Percentiles rank a stretch among this genome's conserved stretches.
These are phyloP conservation scores for Platysteira castanea DNA, from an alignment of 2,113 vertebrate genomes.

Conservation along the genomic window DNA sequence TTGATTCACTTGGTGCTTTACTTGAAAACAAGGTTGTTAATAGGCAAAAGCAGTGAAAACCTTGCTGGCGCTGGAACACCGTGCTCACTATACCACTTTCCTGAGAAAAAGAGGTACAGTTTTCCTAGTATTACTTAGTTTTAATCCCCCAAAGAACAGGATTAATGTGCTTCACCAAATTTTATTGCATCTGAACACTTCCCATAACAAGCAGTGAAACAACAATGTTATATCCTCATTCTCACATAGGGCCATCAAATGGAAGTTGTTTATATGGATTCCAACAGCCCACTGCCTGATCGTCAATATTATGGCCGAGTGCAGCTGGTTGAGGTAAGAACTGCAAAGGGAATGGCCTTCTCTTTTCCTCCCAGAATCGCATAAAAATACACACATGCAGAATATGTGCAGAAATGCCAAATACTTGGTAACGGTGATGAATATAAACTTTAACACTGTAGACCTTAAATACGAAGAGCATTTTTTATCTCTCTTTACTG, in stretches of 20 bases:
- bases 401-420: neutral
- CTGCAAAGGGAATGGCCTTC: neutral
- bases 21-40: neutral
- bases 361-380: neutral
- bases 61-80: neutral
- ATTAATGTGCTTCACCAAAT: neutral
- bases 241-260: slow-evolving; percentile 77
- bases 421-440: neutral
- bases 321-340: slow-evolving; percentile 87
- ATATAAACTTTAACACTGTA: neutral
- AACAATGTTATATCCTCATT: neutral
- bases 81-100: neutral
- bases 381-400: neutral
- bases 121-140: neutral
- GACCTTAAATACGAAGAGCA: neutral
- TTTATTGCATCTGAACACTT: neutral
- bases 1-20: neutral
- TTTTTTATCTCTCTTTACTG: neutral
- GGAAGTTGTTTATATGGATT: slow-evolving; percentile 77
- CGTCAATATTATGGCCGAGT: slow-evolving; percentile 80
- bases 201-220: neutral
- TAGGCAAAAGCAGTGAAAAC: neutral
- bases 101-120: neutral
- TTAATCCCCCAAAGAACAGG: neutral
- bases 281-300: slow-evolving; percentile 80